A percentile compares a stretch with the other conserved stretches of the same genome.
Conservation (phyloP, 2,113 vertebrate genomes). For the Xerus inauris region DNA sequence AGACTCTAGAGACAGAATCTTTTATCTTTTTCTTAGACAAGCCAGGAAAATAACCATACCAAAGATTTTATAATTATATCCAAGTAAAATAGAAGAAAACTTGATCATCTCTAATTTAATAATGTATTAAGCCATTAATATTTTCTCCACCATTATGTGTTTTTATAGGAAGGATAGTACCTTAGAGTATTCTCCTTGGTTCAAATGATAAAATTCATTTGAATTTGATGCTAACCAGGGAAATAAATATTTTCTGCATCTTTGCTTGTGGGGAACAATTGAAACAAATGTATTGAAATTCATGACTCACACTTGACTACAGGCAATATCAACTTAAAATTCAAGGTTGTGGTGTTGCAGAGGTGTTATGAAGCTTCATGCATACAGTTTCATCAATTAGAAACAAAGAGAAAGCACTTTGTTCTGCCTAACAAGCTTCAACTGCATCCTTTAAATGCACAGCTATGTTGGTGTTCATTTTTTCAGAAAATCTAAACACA, state of each 20-base stretch:
- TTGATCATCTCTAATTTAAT: slow-evolving; percentile 32
- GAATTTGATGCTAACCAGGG: slow-evolving; percentile 66
- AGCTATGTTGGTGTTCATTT: not conserved
- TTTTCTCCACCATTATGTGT: slow-evolving; percentile 3
- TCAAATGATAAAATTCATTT: slow-evolving; percentile 67
- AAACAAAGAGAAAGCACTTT: slow-evolving; percentile 57
- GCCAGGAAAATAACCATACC: not conserved
- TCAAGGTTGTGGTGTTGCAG: slow-evolving; percentile 69
- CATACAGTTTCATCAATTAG: slow-evolving; percentile 60
- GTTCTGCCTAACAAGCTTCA: slow-evolving; percentile 8
- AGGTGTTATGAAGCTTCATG: slow-evolving; percentile 51
- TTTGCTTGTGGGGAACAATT: slow-evolving; percentile 72
- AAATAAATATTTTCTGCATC: slow-evolving; percentile 72
- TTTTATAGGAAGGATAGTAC: slow-evolving; percentile 24
- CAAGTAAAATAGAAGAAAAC: slow-evolving; percentile 55
- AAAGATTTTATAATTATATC: slow-evolving; percentile 53
- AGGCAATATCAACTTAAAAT: slow-evolving; percentile 77
- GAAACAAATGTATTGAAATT: slow-evolving; percentile 80
- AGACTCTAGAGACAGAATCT: slow-evolving; percentile 8
- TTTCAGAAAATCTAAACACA: not conserved
- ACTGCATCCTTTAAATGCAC: not conserved
- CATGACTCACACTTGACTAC: slow-evolving; percentile 74
- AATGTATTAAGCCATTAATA: slow-evolving; percentile 59
- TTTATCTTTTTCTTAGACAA: slow-evolving; percentile 66
- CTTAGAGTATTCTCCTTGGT: slow-evolving; percentile 29